These are phyloP conservation scores for Chondrosia reniformis DNA, from an alignment of 37 sponge, comb jelly and placozoan genomes.

Conservation along the genomic window DNA sequence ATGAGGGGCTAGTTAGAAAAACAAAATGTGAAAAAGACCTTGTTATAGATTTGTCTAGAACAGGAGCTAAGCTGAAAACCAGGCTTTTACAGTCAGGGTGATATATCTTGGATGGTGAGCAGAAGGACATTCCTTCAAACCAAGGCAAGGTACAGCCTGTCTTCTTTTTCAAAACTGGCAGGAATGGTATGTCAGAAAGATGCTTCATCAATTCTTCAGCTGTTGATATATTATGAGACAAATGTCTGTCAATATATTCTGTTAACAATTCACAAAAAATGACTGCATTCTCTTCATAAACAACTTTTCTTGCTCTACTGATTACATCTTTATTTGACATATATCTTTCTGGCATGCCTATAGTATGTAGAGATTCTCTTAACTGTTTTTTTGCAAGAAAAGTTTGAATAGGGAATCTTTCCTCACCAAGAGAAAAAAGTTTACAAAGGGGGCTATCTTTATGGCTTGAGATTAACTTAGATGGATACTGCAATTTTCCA, in stretches of 20 bases:
- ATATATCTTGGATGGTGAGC: no score
- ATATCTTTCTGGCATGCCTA: conserved; percentile 36
- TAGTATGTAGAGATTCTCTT: background rate
- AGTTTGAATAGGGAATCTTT: conserved; percentile 38
- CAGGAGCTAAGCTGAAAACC: no score
- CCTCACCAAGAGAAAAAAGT: conserved; percentile 35
- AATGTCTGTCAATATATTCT: background rate
- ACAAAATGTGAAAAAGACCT: no score
- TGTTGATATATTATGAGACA: background rate
- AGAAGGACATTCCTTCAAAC: no score
- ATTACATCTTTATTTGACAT: conserved; percentile 23
- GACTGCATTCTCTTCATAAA: background rate
- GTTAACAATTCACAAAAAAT: background rate
- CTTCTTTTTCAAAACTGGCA: background rate
- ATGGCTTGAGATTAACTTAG: conserved; percentile 22
- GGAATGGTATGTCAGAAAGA: conserved; percentile 31
- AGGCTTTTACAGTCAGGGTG: no score
- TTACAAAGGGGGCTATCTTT: background rate
- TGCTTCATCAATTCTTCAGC: background rate
- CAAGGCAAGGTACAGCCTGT: background rate
- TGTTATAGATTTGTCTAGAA: no score
- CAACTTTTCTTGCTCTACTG: conserved; percentile 40
- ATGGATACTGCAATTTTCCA: background rate
- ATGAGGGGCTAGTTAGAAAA: no score
- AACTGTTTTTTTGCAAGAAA: background rate